A percentile compares a stretch with the other conserved stretches of the same genome.
These are phyloP conservation scores for Pituophis catenifer DNA, from an alignment of 2,113 vertebrate genomes.

Conservation along the genomic window DNA sequence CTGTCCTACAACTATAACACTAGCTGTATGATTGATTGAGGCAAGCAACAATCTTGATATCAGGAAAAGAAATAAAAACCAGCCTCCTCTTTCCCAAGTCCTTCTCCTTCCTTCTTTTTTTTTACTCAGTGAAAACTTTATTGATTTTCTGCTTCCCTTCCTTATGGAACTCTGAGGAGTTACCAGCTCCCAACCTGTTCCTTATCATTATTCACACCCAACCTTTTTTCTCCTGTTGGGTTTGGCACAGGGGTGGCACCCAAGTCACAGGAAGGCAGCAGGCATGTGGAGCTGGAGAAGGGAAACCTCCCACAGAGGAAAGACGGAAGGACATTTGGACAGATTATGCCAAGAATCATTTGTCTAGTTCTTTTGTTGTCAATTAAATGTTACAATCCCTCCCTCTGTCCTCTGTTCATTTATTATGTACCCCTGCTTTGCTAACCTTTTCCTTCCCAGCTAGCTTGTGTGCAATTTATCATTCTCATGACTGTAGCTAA, in stretches of 20 bases:
- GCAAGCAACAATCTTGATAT: not conserved
- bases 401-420: conserved; percentile 1
- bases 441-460: conserved; percentile 10
- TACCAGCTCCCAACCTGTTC: not conserved
- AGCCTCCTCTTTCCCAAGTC: too few species aligned
- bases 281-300: not conserved
- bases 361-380: not conserved
- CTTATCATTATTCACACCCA: not conserved
- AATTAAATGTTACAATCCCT: not conserved
- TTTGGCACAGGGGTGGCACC: not conserved
- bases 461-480: not conserved
- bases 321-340: rapidly evolving
- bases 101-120: not conserved
- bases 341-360: not conserved
- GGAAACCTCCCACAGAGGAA: not conserved
- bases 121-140: not conserved
- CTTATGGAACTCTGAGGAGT: not conserved
- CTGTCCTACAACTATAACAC: not conserved
- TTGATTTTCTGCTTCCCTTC: not conserved
- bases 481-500: not conserved
- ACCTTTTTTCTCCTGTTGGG: not conserved
- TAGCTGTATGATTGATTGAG: not conserved
- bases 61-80: not conserved
- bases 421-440: not conserved
- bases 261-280: not conserved